Conservation (phyloP, 2,113 vertebrate species). For the Agapornis roseicollis region DNA sequence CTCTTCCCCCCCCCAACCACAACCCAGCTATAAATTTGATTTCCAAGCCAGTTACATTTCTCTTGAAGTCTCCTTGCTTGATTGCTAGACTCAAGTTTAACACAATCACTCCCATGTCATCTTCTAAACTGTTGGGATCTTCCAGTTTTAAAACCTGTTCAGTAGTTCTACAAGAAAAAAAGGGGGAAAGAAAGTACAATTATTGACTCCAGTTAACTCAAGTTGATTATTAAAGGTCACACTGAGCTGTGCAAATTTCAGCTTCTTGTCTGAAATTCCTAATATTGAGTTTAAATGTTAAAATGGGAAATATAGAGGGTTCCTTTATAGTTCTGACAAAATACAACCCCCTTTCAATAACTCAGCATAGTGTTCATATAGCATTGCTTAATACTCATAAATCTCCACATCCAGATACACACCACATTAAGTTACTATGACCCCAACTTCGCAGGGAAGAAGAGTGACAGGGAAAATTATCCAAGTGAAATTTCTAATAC, state of each 20-base stretch:
- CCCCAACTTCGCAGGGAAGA: not conserved
- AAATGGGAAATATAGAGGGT: not conserved
- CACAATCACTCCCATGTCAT: slow-evolving; percentile 90
- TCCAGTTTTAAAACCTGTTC: slow-evolving; percentile 83
- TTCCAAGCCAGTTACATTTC: slow-evolving; percentile 75
- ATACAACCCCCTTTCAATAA: not conserved
- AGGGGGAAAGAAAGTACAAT: not conserved
- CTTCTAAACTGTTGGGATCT: slow-evolving; percentile 91
- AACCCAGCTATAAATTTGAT: slow-evolving; percentile 23
- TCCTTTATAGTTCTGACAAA: not conserved
- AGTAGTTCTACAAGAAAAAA: slow-evolving; percentile 72
- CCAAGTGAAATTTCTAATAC: not conserved
- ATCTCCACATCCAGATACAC: not conserved
- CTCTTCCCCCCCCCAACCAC: not conserved
- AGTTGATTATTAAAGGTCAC: slow-evolving; percentile 58
- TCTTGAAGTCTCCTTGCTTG: slow-evolving; percentile 88
- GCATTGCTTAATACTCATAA: not conserved
- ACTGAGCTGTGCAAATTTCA: slow-evolving; percentile 58
- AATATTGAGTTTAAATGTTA: slow-evolving; percentile 58
- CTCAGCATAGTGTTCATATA: not conserved
- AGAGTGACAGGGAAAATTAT: not conserved
- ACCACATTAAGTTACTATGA: not conserved
- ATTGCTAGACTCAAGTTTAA: slow-evolving; percentile 85
- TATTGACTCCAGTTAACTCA: slow-evolving; percentile 26
- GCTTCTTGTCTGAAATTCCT: slow-evolving; percentile 31